Base-by-base conservation (phyloP, 1,140 invertebrate genomes). In the Pseudachorutes palmiensis region DNA sequence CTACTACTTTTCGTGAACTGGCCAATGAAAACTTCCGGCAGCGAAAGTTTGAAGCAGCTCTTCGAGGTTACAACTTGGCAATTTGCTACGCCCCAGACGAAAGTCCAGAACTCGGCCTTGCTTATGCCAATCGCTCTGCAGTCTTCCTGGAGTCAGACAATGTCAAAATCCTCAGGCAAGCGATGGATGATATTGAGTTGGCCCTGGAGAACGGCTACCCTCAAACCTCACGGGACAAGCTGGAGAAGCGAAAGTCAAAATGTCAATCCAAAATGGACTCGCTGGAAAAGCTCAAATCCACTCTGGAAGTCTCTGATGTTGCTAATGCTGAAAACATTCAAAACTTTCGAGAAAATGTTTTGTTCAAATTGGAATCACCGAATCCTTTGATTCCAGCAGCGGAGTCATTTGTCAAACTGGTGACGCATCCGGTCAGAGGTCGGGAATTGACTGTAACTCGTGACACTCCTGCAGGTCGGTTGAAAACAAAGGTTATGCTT, bases 21-120 rank as follows among this genome's bases (percentile, higher is more conserved):
- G 65, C 32, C 48, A 62, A 67, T 67, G 22, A 33, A 58, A 19
- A n/a, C 14, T 64, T 65, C 45, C n/a, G 36, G n/a, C 16, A 63
- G 29, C 32, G 41, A 31, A 62, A 68, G 31, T 64, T 68, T n/a
- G n/a, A 60, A 62, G 32, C 61, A 58, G 70, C 70, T 2, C 57
- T 71, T 14, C 29, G 49, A 1, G 66, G 51, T 24, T 71, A 68
- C 70, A 71, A 68, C 29, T 55, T 71, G 41, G 61, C 70, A 0
- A 45, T 68, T 26, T 61, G 33, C 29, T 71, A 64, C 28, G 62
- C 66, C 28, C 69, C 65, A 2, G 24, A 22, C 22, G 28, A 28
- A 31, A 55, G 58, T 14, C 2, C 9, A 19, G 70, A 71, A 28
- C 62, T 64, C 2, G 58, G 30, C 19, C 24, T 48, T 1, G 58